A percentile compares a stretch with the other conserved stretches of the same genome.
Evolutionary conservation across 64 coral and sea anemone genomes (phyloP).

Genomic region (Pachyseris speciosa): DNA sequence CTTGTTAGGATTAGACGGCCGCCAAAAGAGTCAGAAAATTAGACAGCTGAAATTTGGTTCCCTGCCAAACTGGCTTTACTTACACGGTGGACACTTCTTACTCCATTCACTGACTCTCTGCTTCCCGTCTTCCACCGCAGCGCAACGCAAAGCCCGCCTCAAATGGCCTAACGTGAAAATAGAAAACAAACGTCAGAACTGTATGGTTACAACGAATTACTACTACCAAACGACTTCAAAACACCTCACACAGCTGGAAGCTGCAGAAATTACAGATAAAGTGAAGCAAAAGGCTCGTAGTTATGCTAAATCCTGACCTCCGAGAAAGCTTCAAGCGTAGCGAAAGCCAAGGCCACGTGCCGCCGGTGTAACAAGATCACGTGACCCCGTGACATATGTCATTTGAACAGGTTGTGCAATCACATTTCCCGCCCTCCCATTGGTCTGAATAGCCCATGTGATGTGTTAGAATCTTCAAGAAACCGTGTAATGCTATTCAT

Average conservation of each 20-base stretch:
- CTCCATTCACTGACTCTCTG: constrained; percentile 70
- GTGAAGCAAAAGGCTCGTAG: constrained; percentile 40
- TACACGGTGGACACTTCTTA: constrained; percentile 57
- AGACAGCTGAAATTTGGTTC: neutral
- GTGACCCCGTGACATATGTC: constrained; percentile 73
- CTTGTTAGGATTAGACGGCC: neutral
- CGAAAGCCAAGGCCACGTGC: constrained; percentile 86
- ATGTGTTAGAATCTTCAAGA: neutral
- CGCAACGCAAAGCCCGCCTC: constrained; percentile 52
- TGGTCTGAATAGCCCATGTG: constrained; percentile 9
- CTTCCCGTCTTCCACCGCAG: constrained; percentile 62
- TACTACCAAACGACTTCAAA: neutral
- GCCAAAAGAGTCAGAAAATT: neutral
- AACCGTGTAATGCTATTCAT: constrained; percentile 20
- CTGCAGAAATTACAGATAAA: constrained; percentile 45
- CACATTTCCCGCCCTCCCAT: neutral
- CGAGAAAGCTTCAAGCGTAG: constrained; percentile 55
- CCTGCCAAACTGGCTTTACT: constrained; percentile 51
- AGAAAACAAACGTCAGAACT: constrained; percentile 17
- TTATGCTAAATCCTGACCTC: constrained; percentile 46
- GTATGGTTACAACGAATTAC: neutral
- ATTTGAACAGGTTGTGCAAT: constrained; percentile 47
- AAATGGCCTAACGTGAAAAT: constrained; percentile 19
- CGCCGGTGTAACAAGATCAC: constrained; percentile 76
- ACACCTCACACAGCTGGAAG: constrained; percentile 40